A percentile compares a stretch with the other conserved stretches of the same genome.
Evolutionary conservation across 2,888 invertebrate genomes (phyloP).

Genomic region (Spodoptera littoralis): DNA sequence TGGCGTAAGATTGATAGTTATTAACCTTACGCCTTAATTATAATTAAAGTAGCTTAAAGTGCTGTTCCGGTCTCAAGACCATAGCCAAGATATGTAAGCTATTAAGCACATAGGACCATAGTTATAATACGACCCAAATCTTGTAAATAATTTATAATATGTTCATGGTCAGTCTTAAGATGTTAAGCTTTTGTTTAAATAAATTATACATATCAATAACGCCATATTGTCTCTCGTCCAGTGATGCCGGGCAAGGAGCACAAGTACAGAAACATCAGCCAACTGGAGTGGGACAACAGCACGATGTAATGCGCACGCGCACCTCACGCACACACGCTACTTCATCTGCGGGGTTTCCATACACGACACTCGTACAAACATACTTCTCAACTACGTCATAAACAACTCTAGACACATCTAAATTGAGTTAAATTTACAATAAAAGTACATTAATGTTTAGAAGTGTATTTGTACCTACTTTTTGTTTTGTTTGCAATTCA

Average conservation of each 20-base stretch:
- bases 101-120: too few relatives aligned
- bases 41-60: too few relatives aligned
- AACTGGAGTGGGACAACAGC: conserved; percentile 94
- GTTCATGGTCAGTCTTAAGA: too few relatives aligned
- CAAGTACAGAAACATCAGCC: conserved; percentile 93
- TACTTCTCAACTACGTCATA: not conserved
- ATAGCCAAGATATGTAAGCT: too few relatives aligned
- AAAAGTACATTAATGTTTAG: not conserved
- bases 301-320: conserved; percentile 90
- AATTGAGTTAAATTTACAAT: not conserved
- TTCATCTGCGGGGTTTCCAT: conserved; percentile 43
- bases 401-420: not conserved
- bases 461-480: conserved; percentile 1
- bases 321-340: conserved; percentile 48
- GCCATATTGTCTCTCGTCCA: conserved; percentile 45
- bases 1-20: too few relatives aligned
- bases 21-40: too few relatives aligned
- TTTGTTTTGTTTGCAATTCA: conserved; percentile 2
- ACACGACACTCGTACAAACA: conserved; percentile 25
- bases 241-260: conserved; percentile 86
- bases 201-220: not conserved
- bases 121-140: too few relatives aligned
- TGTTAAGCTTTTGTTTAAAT: too few relatives aligned
- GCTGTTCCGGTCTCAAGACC: too few relatives aligned
- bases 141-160: too few relatives aligned